phyloP scores from a whole-genome alignment of 2,113 vertebrate genomes.

The Sturnus vulgaris region DNA sequence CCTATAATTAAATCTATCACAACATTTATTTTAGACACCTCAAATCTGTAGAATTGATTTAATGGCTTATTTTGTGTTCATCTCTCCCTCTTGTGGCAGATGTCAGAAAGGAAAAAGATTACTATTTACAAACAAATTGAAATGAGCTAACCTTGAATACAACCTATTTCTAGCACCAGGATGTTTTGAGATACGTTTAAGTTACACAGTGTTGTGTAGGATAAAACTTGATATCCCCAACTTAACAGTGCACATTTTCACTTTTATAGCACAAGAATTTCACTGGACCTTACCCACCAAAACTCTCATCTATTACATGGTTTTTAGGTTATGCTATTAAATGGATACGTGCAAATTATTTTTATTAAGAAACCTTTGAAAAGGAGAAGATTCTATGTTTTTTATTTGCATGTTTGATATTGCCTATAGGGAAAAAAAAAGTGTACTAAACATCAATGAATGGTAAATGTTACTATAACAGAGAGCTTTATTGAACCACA shows the following conservation, averaged over 20 bases:
- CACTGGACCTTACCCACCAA: not conserved
- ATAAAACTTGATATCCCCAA: not conserved
- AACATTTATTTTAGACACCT: not conserved
- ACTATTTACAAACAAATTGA: not conserved
- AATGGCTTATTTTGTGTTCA: not conserved
- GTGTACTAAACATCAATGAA: not conserved
- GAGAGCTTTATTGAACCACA: not conserved
- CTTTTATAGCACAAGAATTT: not conserved
- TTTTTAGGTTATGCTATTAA: not conserved
- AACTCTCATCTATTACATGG: not conserved
- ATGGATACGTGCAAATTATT: rapidly evolving
- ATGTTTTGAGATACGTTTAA: not conserved
- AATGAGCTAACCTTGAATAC: not conserved
- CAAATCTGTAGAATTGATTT: not conserved
- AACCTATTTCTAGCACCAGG: not conserved
- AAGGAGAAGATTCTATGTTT: not conserved
- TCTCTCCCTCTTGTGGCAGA: conserved; percentile 43
- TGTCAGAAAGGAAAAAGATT: not conserved
- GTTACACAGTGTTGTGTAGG: not conserved
- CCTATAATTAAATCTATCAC: not conserved
- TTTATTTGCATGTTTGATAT: not conserved
- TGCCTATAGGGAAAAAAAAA: not conserved
- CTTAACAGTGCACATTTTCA: not conserved
- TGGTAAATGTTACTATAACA: not conserved
- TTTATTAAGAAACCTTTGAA: not conserved